Evolutionary conservation across 2,797 vertebrate species (phyloP).

Genomic region (Squalus acanthias): DNA sequence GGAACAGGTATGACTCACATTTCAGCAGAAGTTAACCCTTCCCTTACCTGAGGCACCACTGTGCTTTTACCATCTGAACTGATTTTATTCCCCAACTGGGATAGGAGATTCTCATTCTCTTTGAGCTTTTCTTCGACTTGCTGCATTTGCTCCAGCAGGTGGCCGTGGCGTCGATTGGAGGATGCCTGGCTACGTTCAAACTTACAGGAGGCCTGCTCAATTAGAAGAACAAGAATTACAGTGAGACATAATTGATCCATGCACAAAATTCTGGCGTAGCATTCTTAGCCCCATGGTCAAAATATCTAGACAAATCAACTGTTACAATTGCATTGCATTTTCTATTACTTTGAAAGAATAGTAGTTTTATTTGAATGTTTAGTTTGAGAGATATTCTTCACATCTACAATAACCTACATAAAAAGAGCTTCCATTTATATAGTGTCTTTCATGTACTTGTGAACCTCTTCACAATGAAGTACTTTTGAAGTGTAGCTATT

Average conservation of each 20-base stretch:
- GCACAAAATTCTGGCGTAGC: not conserved
- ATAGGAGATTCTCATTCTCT: not conserved
- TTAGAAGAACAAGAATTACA: not conserved
- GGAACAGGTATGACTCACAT: not conserved
- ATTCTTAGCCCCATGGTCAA: not conserved
- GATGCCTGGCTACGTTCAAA: conserved; percentile 32
- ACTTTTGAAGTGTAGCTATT: not conserved
- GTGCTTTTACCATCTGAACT: not conserved
- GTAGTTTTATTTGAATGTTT: not conserved
- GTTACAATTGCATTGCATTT: not conserved
- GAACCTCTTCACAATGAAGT: not conserved
- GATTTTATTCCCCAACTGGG: not conserved
- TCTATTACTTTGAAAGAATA: not conserved
- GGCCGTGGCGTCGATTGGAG: not conserved
- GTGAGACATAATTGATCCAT: too few relatives aligned
- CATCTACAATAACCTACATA: not conserved
- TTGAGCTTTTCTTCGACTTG: not conserved
- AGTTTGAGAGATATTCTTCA: not conserved
- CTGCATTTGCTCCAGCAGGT: conserved; percentile 15
- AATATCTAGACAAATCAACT: not conserved
- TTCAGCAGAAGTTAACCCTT: not conserved
- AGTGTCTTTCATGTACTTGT: not conserved
- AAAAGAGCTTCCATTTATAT: not conserved
- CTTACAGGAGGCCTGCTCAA: conserved; percentile 20
- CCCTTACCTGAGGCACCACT: not conserved